Evolutionary conservation across 37 sponge, comb jelly and placozoan genomes (phyloP).

Genomic region (Diacarnus erythraeanus): DNA sequence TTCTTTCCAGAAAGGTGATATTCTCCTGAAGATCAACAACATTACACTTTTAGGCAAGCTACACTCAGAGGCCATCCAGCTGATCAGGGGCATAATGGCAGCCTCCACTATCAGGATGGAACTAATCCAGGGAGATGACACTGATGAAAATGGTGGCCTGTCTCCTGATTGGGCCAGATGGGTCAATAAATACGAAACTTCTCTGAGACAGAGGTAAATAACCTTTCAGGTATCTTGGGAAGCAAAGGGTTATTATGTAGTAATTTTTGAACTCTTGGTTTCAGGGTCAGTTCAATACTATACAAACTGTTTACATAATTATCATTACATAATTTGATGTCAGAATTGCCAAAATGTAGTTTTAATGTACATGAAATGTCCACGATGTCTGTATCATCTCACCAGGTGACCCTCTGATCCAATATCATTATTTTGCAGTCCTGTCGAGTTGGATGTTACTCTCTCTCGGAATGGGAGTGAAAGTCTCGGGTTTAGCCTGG

Average conservation of each 20-base stretch:
- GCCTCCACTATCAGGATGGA: slow-evolving; percentile 51
- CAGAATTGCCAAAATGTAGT: too few relatives aligned
- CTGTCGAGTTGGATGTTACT: slow-evolving; percentile 20
- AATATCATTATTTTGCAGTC: too few relatives aligned
- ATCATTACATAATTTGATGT: too few relatives aligned
- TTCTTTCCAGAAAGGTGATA: slow-evolving; percentile 75
- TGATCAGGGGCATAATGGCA: slow-evolving; percentile 54
- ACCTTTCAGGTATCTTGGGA: neutral
- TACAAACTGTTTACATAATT: too few relatives aligned
- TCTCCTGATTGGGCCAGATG: slow-evolving; percentile 75
- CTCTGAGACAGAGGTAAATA: neutral
- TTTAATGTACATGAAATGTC: too few relatives aligned
- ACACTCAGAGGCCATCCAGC: slow-evolving; percentile 83
- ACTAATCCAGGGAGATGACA: slow-evolving; percentile 71
- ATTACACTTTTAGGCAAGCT: slow-evolving; percentile 54
- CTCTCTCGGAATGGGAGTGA: slow-evolving; percentile 24
- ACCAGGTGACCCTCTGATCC: too few relatives aligned
- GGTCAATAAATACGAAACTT: slow-evolving; percentile 40
- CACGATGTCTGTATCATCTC: too few relatives aligned
- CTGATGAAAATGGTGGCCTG: slow-evolving; percentile 38
- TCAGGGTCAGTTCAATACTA: too few relatives aligned
- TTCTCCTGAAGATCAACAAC: slow-evolving; percentile 76
- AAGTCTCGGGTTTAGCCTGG: slow-evolving; percentile 90
- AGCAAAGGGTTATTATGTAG: too few relatives aligned
- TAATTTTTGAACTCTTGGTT: too few relatives aligned